Base-by-base conservation (phyloP, 2,888 invertebrate genomes). In the Chromoteleia sp. region DNA sequence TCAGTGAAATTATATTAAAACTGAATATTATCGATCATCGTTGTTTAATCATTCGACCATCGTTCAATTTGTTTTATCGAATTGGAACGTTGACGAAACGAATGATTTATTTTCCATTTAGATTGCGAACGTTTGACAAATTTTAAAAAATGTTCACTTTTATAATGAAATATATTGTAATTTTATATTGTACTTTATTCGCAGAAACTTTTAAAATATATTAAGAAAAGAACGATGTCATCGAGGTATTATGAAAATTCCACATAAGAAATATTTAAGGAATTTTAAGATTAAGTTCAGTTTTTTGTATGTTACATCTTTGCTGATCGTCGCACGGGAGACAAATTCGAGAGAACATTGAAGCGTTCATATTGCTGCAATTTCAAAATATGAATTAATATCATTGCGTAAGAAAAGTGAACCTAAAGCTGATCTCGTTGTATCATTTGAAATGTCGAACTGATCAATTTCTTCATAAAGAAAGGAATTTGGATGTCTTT, bases 401-500 rank as follows among this genome's bases (percentile, higher is more conserved):
- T 12, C n/a, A 2, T 12, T 39, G 33, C 10, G 1, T 5, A 10
- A 39, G 1, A 39, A 39, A 39, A 33, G 8, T 8, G 25, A 25
- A 33, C 25, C 25, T 25, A 25, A 25, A 25, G 25, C 25, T 5
- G 25, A 25, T 19, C 21, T 10, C 48, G n/a, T 0, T 25, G 12
- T 29, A 29, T 29, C 21, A 52, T 39, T 33, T 17, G 30, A 58
- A 43, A 61, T 30, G 59, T 29, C 19, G 43, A 63, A 19, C 33
- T 36, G 33, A 48, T 48, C 48, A 30, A 63, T 65, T 21, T 39
- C 12, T 65, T 39, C 48, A 48, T 36, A 63, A 63, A 45, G 48
- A 63, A 50, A 36, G 8, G 45, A 70, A 58, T 30, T 71, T 71
- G 39, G 71, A 43, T 45, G 39, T 48, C 10, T 17, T 25, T 33